These are phyloP conservation scores for Elephas maximus DNA, from an alignment of 2,113 vertebrate genomes.

Conservation along the genomic window DNA sequence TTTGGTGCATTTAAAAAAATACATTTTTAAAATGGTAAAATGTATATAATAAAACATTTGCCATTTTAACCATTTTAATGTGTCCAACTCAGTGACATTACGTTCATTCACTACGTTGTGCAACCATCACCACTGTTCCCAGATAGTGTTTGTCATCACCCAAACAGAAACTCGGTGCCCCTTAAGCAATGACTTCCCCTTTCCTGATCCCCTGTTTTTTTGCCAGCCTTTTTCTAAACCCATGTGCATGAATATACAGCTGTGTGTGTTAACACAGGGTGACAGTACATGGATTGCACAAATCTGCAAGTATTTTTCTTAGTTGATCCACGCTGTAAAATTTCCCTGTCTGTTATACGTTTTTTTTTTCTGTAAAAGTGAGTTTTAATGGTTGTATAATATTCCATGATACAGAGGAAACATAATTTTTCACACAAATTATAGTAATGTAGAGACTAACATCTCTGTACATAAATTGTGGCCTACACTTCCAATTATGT, in stretches of 20 bases:
- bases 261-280: not conserved
- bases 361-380: not conserved
- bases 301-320: slow-evolving; percentile 17
- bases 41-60: not conserved
- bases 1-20: not conserved
- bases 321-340: not conserved
- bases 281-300: not conserved
- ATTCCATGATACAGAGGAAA: not conserved
- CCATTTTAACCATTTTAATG: not conserved
- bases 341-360: not conserved
- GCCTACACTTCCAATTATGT: not conserved
- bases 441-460: not conserved
- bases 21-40: not conserved
- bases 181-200: not conserved
- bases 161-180: not conserved
- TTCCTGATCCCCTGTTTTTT: not conserved
- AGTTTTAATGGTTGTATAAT: not conserved
- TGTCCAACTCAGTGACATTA: no score
- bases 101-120: no score
- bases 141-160: not conserved
- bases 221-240: not conserved
- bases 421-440: not conserved
- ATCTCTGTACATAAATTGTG: not conserved
- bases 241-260: not conserved
- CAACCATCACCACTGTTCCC: no score